A percentile compares a stretch with the other conserved stretches of the same genome.
phyloP scores from a whole-genome alignment of 1,140 invertebrate genomes.

The Euura lappo region DNA sequence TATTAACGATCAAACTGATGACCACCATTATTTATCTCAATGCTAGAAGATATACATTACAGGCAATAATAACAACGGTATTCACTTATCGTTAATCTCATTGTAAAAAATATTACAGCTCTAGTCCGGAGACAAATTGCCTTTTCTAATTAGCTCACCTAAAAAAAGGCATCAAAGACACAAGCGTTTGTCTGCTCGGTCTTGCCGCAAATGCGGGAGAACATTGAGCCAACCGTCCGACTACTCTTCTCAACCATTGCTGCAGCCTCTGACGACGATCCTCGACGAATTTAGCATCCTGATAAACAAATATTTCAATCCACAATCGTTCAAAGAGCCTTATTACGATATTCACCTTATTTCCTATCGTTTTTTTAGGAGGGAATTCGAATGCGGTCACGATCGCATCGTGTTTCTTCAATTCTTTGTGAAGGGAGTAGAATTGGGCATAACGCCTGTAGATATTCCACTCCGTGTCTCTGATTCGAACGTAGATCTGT shows the following conservation, averaged over 20 bases:
- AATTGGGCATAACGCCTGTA: constrained; percentile 92
- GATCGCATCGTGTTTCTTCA: constrained; percentile 82
- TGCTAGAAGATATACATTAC: background rate
- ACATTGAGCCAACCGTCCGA: constrained; percentile 70
- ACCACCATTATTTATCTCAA: background rate
- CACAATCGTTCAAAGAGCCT: no score
- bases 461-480: constrained; percentile 92
- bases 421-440: constrained; percentile 77
- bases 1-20: background rate
- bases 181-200: constrained; percentile 73
- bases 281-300: constrained; percentile 85
- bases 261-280: constrained; percentile 77
- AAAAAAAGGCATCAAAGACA: constrained; percentile 81
- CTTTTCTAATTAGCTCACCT: constrained; percentile 64
- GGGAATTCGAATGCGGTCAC: constrained; percentile 87
- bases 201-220: constrained; percentile 72
- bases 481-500: constrained; percentile 83
- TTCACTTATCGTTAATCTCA: no score
- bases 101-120: no score
- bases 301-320: constrained; percentile 24
- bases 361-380: constrained; percentile 90
- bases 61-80: background rate
- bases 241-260: constrained; percentile 78
- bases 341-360: constrained; percentile 69
- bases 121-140: no score